phyloP scores from a whole-genome alignment of 2,113 vertebrate genomes.

The Rhinolophus ferrumequinum region DNA sequence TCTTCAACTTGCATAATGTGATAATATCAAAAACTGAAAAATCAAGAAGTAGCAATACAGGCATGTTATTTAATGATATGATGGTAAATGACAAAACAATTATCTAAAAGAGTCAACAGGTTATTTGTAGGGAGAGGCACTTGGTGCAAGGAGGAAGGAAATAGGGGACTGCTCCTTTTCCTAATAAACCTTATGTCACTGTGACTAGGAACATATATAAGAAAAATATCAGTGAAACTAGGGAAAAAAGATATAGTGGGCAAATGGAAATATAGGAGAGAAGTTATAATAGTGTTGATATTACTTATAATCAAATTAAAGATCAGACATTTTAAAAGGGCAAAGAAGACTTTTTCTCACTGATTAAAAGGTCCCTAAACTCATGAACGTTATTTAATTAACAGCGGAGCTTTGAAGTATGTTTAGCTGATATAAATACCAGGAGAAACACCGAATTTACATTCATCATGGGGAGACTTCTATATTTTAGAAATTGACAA shows the following conservation, averaged over 20 bases:
- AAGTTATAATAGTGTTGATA: not conserved
- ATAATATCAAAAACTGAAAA: slow-evolving; percentile 12
- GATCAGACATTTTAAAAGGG: slow-evolving; percentile 31
- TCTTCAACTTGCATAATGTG: not conserved
- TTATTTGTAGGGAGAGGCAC: not conserved
- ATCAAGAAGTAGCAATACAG: not conserved
- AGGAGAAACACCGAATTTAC: not conserved
- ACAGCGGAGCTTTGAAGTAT: not conserved
- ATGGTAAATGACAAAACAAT: not conserved
- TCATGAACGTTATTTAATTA: not conserved
- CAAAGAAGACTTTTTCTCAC: not conserved
- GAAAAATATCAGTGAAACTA: not conserved
- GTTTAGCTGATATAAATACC: not conserved
- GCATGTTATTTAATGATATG: not conserved
- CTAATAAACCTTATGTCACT: not conserved
- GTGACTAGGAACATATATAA: not conserved
- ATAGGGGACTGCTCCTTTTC: not conserved
- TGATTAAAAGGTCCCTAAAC: not conserved
- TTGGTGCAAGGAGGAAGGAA: not conserved
- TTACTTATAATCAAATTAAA: slow-evolving; percentile 21
- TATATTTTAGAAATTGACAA: not conserved
- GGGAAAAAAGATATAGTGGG: not conserved
- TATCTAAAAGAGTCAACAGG: not conserved
- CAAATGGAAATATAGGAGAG: slow-evolving; percentile 12
- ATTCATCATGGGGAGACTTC: not conserved